A percentile compares a stretch with the other conserved stretches of the same genome.
Conservation (phyloP, 2,113 vertebrate genomes). For the Cryptoleucopteryx plumbea region DNA sequence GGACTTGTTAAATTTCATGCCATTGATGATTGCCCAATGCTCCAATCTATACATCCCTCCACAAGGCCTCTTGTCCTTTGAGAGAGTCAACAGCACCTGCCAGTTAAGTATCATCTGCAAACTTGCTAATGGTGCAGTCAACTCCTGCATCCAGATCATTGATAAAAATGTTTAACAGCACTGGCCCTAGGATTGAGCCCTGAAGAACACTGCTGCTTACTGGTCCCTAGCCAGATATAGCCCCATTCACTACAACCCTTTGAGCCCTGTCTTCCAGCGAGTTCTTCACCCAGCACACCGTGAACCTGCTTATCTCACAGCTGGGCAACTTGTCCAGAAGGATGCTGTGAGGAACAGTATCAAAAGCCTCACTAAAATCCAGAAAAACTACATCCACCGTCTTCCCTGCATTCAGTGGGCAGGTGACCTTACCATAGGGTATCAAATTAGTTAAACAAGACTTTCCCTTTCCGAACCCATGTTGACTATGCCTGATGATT, state of each 20-base stretch:
- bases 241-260: not conserved
- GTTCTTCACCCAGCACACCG: not conserved
- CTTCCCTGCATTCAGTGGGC: not conserved
- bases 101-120: not conserved
- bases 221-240: accelerated
- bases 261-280: not conserved
- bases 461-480: not conserved
- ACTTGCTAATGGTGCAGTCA: not conserved
- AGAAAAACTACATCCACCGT: not conserved
- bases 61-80: not conserved
- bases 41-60: not conserved
- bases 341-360: not conserved
- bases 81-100: not conserved
- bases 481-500: not conserved
- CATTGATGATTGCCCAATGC: not conserved
- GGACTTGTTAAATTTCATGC: not conserved
- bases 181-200: not conserved
- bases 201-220: not conserved
- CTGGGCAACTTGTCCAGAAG: not conserved
- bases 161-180: not conserved
- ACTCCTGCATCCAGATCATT: not conserved
- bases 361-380: not conserved
- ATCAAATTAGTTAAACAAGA: not conserved
- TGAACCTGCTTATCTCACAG: not conserved
- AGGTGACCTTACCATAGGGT: not conserved